Percentiles rank a stretch among this genome's conserved stretches.
phyloP scores from a whole-genome alignment of 2,888 invertebrate genomes.

The Apoda limacodes region DNA sequence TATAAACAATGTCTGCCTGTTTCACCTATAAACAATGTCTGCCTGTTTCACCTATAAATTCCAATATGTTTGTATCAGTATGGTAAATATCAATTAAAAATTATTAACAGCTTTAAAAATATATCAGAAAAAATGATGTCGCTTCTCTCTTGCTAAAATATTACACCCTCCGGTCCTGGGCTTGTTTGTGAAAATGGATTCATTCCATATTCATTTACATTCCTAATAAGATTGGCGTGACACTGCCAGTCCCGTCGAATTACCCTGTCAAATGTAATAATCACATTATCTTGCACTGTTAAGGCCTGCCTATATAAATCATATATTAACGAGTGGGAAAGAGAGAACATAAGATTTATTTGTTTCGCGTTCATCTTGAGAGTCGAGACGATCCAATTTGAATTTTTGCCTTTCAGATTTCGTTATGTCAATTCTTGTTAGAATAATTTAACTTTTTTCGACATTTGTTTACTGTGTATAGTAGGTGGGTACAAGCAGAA shows the following conservation, averaged over 20 bases:
- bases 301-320: slow-evolving; percentile 29
- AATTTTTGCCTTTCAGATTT: slow-evolving; percentile 52
- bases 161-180: slow-evolving; percentile 41
- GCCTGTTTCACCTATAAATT: too few species aligned
- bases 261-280: slow-evolving; percentile 61
- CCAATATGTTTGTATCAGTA: too few species aligned
- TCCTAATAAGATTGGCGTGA: slow-evolving; percentile 59
- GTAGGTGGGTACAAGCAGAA: too few species aligned
- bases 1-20: neutral
- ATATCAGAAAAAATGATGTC: slow-evolving; percentile 25
- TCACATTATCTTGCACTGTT: slow-evolving; percentile 31
- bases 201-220: slow-evolving; percentile 69
- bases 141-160: slow-evolving; percentile 42
- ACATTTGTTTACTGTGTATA: too few species aligned
- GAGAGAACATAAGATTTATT: slow-evolving; percentile 28
- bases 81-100: too few species aligned
- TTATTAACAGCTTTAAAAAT: slow-evolving; percentile 29
- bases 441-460: too few species aligned
- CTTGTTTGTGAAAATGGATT: slow-evolving; percentile 67
- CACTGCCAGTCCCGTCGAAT: slow-evolving; percentile 48
- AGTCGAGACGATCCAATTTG: slow-evolving; percentile 50
- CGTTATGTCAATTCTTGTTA: slow-evolving; percentile 43
- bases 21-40: neutral
- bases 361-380: slow-evolving; percentile 25
- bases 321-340: slow-evolving; percentile 22